phyloP scores from a whole-genome alignment of 2,797 vertebrate genomes.

The Sarcoramphus papa region DNA sequence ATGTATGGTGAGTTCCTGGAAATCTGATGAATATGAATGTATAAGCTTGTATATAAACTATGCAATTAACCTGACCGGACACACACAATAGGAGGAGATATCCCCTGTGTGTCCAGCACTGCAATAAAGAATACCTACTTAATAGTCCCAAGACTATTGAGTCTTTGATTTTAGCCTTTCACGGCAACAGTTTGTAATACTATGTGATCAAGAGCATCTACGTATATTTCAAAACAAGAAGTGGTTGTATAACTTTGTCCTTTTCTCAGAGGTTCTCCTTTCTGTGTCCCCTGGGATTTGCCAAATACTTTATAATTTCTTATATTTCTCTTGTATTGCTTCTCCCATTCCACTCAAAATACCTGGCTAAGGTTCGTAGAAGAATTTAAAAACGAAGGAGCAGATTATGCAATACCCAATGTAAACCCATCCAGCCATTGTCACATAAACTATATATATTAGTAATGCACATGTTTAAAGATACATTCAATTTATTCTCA shows the following conservation, averaged over 20 bases:
- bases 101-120: too few relatives aligned
- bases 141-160: too few relatives aligned
- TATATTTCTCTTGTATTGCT: background rate
- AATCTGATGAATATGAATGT: too few relatives aligned
- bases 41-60: too few relatives aligned
- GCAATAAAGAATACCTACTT: too few relatives aligned
- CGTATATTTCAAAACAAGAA: background rate
- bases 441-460: background rate
- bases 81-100: too few relatives aligned
- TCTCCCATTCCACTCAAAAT: background rate
- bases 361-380: background rate
- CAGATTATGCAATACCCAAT: background rate
- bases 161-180: too few relatives aligned
- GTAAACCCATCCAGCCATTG: accelerated
- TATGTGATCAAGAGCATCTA: background rate
- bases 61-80: too few relatives aligned
- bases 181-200: background rate
- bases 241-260: background rate
- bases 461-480: background rate
- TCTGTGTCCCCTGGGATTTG: background rate
- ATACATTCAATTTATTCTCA: background rate
- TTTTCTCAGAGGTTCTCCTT: background rate
- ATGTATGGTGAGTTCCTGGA: too few relatives aligned
- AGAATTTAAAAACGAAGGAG: background rate
- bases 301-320: background rate